Base-by-base conservation (phyloP, 2,797 vertebrate species). In the Hapalemur alaotrensis region DNA sequence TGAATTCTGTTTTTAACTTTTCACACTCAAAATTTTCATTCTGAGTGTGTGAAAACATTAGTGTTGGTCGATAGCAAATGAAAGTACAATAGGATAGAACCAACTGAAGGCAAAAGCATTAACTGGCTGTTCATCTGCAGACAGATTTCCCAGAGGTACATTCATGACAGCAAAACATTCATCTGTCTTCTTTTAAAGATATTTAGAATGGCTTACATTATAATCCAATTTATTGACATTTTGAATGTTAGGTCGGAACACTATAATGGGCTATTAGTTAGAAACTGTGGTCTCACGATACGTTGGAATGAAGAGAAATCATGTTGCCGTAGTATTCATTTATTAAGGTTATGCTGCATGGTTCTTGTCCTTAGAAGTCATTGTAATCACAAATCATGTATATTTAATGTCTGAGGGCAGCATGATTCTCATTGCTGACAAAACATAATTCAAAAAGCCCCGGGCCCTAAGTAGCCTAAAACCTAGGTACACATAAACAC, bases 161-260 rank as follows among this genome's bases (percentile, higher is more conserved):
- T 86, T 95, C n/a, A 50, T 20, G 81, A 87, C 15, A 90, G 80
- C 13, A 3, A 48, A 88, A 48, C 78, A 82, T 82, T 92, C n/a
- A 91, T 83, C 69, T 87, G 18, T 93, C 91, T 96, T 82, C 88
- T 91, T 95, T 92, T 79, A 94, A 81, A 98, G 79, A 79, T 91
- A 81, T 95, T 93, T 96, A 89, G 88, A 91, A 93, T 79, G 41
- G 72, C 43, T 95, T 91, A 93, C 25, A 75, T 91, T 95, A 89
- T 95, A 93, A 95, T 97, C 59, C 86, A 86, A 93, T 95, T 89
- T 97, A 95, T 54, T 89, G 95, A 80, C 59, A 75, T 95, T 95
- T 95, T 75, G 65, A 95, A 96, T 75, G 85, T 92, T 96, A 96
- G 91, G 75, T 86, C 79, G 95, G 90, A 95, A 90, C 61, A 96